Percentiles rank a stretch among this genome's conserved stretches.
Conservation (phyloP, 2,797 vertebrate genomes). For the Esox masquinongy region DNA sequence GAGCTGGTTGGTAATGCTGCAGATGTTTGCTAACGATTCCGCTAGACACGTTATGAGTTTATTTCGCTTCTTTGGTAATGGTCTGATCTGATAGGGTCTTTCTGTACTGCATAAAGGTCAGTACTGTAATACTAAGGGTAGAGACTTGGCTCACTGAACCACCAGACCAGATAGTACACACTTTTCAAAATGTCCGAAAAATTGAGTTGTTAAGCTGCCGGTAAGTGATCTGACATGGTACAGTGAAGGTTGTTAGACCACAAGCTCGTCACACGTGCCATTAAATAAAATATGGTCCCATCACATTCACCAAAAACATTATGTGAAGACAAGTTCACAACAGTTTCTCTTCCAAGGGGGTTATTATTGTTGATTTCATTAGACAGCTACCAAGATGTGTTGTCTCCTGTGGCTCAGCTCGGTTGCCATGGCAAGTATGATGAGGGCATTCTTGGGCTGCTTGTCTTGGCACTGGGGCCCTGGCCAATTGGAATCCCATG, state of each 20-base stretch:
- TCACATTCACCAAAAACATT: not conserved
- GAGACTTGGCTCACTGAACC: not conserved
- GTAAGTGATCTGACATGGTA: not conserved
- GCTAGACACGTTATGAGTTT: not conserved
- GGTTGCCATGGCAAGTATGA: constrained; percentile 75
- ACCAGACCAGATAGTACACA: not conserved
- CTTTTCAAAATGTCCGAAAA: not conserved
- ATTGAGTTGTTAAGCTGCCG: not conserved
- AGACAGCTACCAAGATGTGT: constrained; percentile 43
- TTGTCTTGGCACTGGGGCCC: constrained; percentile 78
- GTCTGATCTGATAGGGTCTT: not conserved
- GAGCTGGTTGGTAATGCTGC: not conserved
- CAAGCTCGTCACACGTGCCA: not conserved
- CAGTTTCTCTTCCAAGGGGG: not conserved
- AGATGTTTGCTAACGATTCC: not conserved
- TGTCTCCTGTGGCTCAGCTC: constrained; percentile 52
- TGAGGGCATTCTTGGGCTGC: constrained; percentile 78
- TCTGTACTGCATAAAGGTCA: not conserved
- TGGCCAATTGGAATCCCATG: constrained; percentile 73
- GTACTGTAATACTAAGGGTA: not conserved
- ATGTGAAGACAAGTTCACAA: not conserved
- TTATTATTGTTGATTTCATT: constrained; percentile 12
- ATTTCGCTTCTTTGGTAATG: not conserved
- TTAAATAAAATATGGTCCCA: not conserved
- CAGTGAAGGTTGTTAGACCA: not conserved